A percentile compares a stretch with the other conserved stretches of the same genome.
These are phyloP conservation scores for Lithobius niger DNA, from an alignment of 1,140 invertebrate genomes.

Conservation along the genomic window DNA sequence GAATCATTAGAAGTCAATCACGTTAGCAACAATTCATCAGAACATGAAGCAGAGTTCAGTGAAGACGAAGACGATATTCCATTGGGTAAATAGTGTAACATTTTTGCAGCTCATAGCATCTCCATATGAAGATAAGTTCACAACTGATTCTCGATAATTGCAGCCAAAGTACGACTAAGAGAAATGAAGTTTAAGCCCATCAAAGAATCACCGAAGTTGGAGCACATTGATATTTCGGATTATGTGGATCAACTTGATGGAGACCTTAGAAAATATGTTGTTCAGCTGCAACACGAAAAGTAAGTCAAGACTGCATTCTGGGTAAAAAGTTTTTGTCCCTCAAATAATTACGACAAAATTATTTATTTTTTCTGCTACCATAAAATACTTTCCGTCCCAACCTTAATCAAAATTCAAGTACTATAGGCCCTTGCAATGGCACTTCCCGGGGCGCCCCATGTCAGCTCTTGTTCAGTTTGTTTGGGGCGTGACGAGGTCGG, in stretches of 20 bases:
- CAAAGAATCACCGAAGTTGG: conserved; percentile 22
- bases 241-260: conserved; percentile 38
- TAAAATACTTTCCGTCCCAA: too few species aligned
- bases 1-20: conserved; percentile 22
- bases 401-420: too few species aligned
- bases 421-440: too few species aligned
- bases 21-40: conserved; percentile 37
- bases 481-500: too few species aligned
- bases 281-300: conserved; percentile 48
- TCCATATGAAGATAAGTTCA: neutral
- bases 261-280: conserved; percentile 46
- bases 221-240: conserved; percentile 31
- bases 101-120: neutral
- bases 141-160: conserved; percentile 4
- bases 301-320: too few species aligned
- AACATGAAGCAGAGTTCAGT: conserved; percentile 41
- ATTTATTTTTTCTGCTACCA: too few species aligned
- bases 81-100: conserved; percentile 38
- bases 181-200: conserved; percentile 31
- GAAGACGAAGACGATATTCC: conserved; percentile 73
- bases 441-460: too few species aligned
- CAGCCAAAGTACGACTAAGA: conserved; percentile 29
- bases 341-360: too few species aligned
- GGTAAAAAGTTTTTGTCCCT: too few species aligned
- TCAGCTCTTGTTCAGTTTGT: too few species aligned